Evolutionary conservation across 2,113 vertebrate genomes (phyloP), one percentile per base, ranked within the genome.

Genomic region (Heterotis niloticus): DNA sequence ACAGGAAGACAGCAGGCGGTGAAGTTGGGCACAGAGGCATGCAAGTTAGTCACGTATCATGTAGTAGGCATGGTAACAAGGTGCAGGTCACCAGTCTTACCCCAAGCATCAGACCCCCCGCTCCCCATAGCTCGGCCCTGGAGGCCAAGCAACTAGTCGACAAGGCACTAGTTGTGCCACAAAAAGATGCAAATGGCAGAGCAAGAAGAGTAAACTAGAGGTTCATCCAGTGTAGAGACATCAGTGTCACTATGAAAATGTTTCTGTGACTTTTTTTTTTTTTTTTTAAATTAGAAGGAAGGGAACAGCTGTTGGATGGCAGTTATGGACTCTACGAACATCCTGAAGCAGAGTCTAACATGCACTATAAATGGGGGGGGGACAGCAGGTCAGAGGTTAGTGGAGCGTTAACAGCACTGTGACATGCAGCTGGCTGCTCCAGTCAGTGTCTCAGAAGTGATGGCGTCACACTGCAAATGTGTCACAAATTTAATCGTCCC

Each of bases 81-180:
- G 91, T 90, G 92, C 92, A 64, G 92, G 92, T 85, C 89, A 67
- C 90, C 88, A 13, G 57, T 62, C 80, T 68, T 28, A 72, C 51
- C 44, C 84, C 71, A 65, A 29, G 60, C 29, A 60, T 14, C 54
- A 75, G 78, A 59, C 70, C 34, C 29, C 24, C 56, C 17, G 73
- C 52, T 66, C 81, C 75, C 79, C 57, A 52, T 17, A 77, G 78
- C 77, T 79, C 76, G 86, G 84, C 91, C 92, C 92, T 86, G 92
- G 91, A 82, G 92, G 91, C 88, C 84, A 83, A 64, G 80, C 75
- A 80, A 29, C 20, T 67, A 65, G 2, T 18, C 59, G 92, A 93
- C 92, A 91, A 83, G 88, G 88, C 89, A 85, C 89, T 83, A 0
- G 3, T 66, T 28, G 88, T 88, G 91, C 89, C 90, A 68, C 69